Conservation (phyloP, 2,888 invertebrate genomes). For the Napeogenes sylphis region DNA sequence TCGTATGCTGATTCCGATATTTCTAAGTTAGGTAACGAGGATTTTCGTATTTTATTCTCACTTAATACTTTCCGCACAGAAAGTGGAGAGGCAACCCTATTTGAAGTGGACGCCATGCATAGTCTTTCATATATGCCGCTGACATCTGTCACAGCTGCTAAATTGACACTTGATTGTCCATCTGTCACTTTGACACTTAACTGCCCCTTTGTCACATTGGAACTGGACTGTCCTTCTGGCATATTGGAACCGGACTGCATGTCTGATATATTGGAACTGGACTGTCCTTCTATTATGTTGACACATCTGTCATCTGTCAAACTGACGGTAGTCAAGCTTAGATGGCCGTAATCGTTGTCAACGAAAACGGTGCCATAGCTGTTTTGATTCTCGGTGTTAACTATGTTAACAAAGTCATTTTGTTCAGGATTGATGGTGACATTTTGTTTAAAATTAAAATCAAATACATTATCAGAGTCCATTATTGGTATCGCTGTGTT, state of each 20-base stretch:
- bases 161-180: conserved; percentile 43
- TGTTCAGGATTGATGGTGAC: conserved; percentile 36
- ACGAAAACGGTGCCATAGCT: conserved; percentile 60
- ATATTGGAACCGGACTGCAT: conserved; percentile 39
- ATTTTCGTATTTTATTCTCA: conserved; percentile 55
- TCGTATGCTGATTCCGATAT: conserved; percentile 56
- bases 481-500: conserved; percentile 67
- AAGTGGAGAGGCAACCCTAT: conserved; percentile 44
- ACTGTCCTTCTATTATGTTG: conserved; percentile 29
- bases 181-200: conserved; percentile 40
- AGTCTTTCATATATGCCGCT: conserved; percentile 57
- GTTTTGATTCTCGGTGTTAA: conserved; percentile 58
- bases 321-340: conserved; percentile 65
- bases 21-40: conserved; percentile 63
- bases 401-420: conserved; percentile 58
- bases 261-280: conserved; percentile 29
- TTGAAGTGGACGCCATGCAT: conserved; percentile 65
- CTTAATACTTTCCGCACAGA: conserved; percentile 47
- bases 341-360: conserved; percentile 59
- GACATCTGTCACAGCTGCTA: conserved; percentile 39
- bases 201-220: conserved; percentile 32
- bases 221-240: conserved; percentile 31
- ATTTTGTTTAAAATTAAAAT: conserved; percentile 57
- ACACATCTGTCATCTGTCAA: conserved; percentile 30
- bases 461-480: conserved; percentile 56